Evolutionary conservation across 1,140 invertebrate species (phyloP), one percentile per base, ranked within the genome.

Genomic region (Hypothenemus hampei): DNA sequence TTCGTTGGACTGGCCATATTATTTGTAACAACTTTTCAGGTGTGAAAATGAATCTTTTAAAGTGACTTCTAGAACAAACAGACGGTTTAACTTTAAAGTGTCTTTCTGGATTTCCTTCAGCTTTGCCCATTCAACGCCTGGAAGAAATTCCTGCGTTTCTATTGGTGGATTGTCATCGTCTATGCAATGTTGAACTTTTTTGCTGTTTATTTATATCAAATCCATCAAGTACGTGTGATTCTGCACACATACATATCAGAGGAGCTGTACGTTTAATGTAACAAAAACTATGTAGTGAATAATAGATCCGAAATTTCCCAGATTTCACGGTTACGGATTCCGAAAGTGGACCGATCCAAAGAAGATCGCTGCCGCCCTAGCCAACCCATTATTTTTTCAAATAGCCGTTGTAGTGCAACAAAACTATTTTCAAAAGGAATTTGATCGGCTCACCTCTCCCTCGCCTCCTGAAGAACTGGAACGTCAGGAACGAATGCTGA

Each of bases 141-240:
- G 44, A 56, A 56, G 19, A 47, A 48, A 21, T 56, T 48, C 33
- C 33, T 56, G 1, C 10, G 43, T 11, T 13, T 47, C n/a, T 56
- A 56, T 13, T 56, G 53, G 53, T 56, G 53, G 53, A 31, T 56
- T 16, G 37, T 48, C 1, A 56, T 56, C 11, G n/a, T 31, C 10
- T 56, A 48, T 29, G 31, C 53, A 16, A 56, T 48, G 44, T 8
- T 39, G 4, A 56, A 56, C 22, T 56, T 56, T 10, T 40, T 56
- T 18, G 36, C 24, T 3, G 15, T 56, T 13, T 56, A 56, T n/a
- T 15, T 48, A n/a, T 56, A 56, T 44, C 43, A 56, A 15, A 40
- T 47, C 11, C n/a, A n/a, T 20, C 5, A 15, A n/a, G 47, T 8
- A 48, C 36, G 11, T 13, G n/a, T n/a, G n/a, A n/a, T n/a, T n/a